These are phyloP conservation scores for Columba livia DNA, from an alignment of 2,113 vertebrate genomes.

Conservation along the genomic window DNA sequence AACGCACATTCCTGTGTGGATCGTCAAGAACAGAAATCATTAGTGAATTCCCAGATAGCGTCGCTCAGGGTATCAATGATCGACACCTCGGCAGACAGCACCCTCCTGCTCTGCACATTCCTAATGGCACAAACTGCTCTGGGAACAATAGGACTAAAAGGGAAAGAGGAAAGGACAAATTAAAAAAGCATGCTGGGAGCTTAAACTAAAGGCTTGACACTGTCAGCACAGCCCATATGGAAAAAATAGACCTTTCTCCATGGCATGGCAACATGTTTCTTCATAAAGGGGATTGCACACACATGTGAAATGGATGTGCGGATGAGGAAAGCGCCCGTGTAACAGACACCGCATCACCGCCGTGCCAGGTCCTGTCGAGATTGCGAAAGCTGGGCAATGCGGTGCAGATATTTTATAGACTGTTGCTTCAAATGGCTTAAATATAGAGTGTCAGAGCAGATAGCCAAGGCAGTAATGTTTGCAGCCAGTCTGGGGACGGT, in stretches of 20 bases:
- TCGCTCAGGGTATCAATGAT: background rate
- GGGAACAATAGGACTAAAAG: background rate
- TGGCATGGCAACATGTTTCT: background rate
- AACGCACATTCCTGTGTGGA: background rate
- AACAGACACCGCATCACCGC: background rate
- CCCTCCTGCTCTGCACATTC: background rate
- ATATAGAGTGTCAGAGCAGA: background rate
- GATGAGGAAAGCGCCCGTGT: background rate
- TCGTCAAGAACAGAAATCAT: background rate
- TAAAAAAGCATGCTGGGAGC: constrained; percentile 35
- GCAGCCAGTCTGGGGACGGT: background rate
- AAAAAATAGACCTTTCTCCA: constrained; percentile 29
- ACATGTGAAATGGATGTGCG: background rate
- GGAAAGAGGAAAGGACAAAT: constrained; percentile 31
- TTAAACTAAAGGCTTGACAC: background rate
- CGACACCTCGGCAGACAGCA: background rate
- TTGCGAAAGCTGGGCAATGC: background rate
- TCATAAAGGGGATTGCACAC: background rate
- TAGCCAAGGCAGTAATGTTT: background rate
- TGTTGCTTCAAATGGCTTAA: background rate
- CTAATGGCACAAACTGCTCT: background rate
- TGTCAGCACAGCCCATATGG: constrained; percentile 19
- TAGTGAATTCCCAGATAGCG: background rate
- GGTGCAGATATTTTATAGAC: background rate
- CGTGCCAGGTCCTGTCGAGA: background rate